Conservation (phyloP, 2,797 vertebrate genomes). For the Alcedo atthis region DNA sequence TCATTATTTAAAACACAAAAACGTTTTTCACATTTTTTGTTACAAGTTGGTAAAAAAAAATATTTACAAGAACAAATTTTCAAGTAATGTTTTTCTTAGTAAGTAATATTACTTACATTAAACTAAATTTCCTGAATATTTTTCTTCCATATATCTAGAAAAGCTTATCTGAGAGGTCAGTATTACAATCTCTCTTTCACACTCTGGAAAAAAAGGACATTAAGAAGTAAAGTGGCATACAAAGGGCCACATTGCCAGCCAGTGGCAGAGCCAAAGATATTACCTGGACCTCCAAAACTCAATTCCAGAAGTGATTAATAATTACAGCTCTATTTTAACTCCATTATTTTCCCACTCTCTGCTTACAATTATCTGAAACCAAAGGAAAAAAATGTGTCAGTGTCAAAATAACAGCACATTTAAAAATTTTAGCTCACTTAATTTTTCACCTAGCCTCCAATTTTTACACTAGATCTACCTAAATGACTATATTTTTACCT, state of each 20-base stretch:
- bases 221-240: background rate
- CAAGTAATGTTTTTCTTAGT: background rate
- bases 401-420: background rate
- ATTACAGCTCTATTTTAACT: background rate
- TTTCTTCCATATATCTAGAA: background rate
- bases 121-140: background rate
- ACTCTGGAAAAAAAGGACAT: background rate
- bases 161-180: background rate
- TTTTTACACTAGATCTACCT: slow-evolving; percentile 19
- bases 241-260: background rate
- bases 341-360: background rate
- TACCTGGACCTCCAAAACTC: background rate
- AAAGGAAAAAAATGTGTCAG: background rate
- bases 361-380: background rate
- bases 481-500: background rate
- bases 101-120: background rate
- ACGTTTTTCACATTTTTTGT: background rate
- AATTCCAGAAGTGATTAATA: background rate
- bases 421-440: background rate
- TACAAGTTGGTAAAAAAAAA: background rate
- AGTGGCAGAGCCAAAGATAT: background rate
- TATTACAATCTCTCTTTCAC: background rate
- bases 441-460: slow-evolving; percentile 27
- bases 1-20: background rate
- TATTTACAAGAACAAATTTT: background rate